Evolutionary conservation across 2,797 vertebrate genomes (phyloP).

Genomic region (Mus spretus): DNA sequence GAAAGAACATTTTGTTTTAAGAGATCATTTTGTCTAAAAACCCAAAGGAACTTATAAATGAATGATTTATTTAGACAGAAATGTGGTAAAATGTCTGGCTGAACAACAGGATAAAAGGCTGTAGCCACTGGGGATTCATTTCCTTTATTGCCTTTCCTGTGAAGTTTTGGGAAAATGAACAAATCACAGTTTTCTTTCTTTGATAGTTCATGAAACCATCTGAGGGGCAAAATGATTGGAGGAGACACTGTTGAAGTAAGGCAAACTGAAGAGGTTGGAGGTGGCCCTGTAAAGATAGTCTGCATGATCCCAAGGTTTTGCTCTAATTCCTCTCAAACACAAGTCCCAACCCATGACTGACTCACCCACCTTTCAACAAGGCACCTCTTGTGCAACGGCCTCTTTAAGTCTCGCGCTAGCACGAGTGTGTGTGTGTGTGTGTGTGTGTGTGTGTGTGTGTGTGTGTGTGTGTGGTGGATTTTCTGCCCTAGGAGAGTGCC

Average conservation of each 20-base stretch:
- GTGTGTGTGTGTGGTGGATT: neutral
- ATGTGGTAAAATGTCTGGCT: neutral
- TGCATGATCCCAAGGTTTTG: neutral
- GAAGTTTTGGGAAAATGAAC: neutral
- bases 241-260: neutral
- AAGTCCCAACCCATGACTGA: neutral
- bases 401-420: neutral
- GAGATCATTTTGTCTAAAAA: neutral
- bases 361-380: neutral
- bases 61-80: slow-evolving; percentile 33
- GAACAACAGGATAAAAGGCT: slow-evolving; percentile 18
- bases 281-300: neutral
- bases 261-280: neutral
- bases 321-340: neutral
- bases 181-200: neutral
- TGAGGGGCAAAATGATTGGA: neutral
- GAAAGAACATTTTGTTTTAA: slow-evolving; percentile 13
- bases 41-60: neutral
- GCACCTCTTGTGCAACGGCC: neutral
- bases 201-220: slow-evolving; percentile 16
- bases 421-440: too few species aligned
- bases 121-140: neutral
- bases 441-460: too few species aligned
- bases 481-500: neutral
- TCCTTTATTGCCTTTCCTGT: neutral